Evolutionary conservation across 1,140 invertebrate genomes (phyloP), one percentile per base, ranked within the genome.

Genomic region (Varroa destructor): DNA sequence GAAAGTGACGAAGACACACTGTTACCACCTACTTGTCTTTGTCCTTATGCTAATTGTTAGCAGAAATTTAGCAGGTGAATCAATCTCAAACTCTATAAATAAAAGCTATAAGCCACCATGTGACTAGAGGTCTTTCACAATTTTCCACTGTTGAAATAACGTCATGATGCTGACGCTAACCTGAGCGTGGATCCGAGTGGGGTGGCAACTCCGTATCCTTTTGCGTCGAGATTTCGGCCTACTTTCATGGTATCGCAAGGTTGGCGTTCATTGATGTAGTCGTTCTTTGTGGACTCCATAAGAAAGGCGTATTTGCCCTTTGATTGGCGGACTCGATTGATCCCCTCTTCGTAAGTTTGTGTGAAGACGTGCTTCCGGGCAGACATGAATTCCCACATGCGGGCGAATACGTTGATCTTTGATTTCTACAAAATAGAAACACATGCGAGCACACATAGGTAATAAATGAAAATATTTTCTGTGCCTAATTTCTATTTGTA

Each of bases 161-260:
- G 25, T 25, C 25, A 51, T 3, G 46, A 3, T 51, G 8, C 46
- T 51, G 46, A 1, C 8, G 2, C 43, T 42, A 73, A 76, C 74
- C 75, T 80, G 40, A 77, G 71, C 6, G 73, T 71, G 0, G 80
- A 81, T 36, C 77, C 77, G 43, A 80, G 75, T 4, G 80, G 79
- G 8, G 81, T 83, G 4, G 79, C 81, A 8, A 83, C 78, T 0
- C 81, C 82, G 73, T 81, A 82, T 8, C 81, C 81, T 75, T 83
- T 82, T 2, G 79, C 79, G 74, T 81, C 81, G 1, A 82, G 76
- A 72, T 81, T 80, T n/a, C 77, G 75, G 42, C 83, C 84, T 55
- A 85, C 83, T 79, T 81, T 84, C 80, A 85, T 84, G 2, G 84
- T 84, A 73, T 85, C 81, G 76, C 84, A 85, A 36, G 84, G 84